Percentiles rank a stretch among this genome's conserved stretches.
These are phyloP conservation scores for Amorpha juglandis DNA, from an alignment of 2,888 invertebrate genomes.

Conservation along the genomic window DNA sequence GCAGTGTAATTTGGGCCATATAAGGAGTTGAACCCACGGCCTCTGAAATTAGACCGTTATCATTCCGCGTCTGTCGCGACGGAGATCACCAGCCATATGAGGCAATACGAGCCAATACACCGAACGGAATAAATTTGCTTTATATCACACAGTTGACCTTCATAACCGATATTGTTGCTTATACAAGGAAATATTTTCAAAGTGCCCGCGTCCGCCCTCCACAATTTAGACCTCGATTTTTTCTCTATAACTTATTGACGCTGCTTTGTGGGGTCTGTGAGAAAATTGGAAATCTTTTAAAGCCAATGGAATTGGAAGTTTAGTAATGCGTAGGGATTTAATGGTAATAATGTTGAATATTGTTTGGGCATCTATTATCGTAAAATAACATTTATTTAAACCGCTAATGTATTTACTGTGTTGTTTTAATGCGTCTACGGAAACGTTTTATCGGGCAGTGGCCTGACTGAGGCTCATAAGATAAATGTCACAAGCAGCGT, in stretches of 20 bases:
- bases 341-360: background rate
- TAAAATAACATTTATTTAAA: background rate
- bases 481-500: slow-evolving; percentile 34
- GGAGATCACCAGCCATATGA: slow-evolving; percentile 80
- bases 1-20: slow-evolving; percentile 79
- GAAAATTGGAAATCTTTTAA: slow-evolving; percentile 61
- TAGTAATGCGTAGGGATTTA: slow-evolving; percentile 40
- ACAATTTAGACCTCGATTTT: slow-evolving; percentile 53
- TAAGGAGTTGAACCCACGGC: slow-evolving; percentile 65
- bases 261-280: slow-evolving; percentile 53
- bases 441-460: no score
- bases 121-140: slow-evolving; percentile 82
- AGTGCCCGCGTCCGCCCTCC: slow-evolving; percentile 60
- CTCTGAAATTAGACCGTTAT: slow-evolving; percentile 81
- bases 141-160: slow-evolving; percentile 80
- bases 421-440: background rate
- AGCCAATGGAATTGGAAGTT: slow-evolving; percentile 37
- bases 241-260: slow-evolving; percentile 63
- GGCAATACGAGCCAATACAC: slow-evolving; percentile 83
- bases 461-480: background rate
- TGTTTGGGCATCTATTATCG: background rate
- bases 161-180: slow-evolving; percentile 79
- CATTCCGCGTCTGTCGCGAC: slow-evolving; percentile 78
- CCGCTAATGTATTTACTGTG: background rate
- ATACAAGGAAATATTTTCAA: slow-evolving; percentile 71